phyloP scores from a whole-genome alignment of 2,888 invertebrate species.

The Trichopria drosophilae region DNA sequence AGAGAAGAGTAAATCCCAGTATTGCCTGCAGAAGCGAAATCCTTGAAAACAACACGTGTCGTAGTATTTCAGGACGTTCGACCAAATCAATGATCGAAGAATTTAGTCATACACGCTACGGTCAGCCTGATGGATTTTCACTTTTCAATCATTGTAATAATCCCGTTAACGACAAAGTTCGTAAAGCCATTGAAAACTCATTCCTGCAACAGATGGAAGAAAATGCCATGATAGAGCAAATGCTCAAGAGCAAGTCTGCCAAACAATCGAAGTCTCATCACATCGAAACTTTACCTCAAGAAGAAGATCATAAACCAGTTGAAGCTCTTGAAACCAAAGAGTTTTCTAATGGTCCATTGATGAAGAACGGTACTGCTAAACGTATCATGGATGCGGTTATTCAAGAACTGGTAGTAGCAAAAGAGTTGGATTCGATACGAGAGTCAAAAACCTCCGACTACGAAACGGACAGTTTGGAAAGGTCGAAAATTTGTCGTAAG shows the following conservation, averaged over 20 bases:
- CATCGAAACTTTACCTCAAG: background rate
- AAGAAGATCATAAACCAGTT: background rate
- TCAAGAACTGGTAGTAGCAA: conserved; percentile 55
- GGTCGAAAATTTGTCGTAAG: conserved; percentile 45
- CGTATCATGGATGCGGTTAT: conserved; percentile 59
- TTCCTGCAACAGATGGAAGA: conserved; percentile 55
- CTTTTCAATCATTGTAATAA: no score
- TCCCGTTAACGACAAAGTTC: conserved; percentile 46
- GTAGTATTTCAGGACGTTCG: conserved; percentile 48
- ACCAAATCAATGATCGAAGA: conserved; percentile 53
- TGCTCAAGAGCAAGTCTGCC: conserved; percentile 19
- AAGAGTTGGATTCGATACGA: conserved; percentile 43
- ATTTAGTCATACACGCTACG: conserved; percentile 40
- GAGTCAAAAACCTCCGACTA: conserved; percentile 40
- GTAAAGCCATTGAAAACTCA: conserved; percentile 53
- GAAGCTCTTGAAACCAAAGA: no score
- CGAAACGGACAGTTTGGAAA: conserved; percentile 55
- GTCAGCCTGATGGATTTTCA: no score
- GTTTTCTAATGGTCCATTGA: no score
- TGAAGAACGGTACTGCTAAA: conserved; percentile 49
- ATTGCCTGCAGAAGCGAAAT: conserved; percentile 51
- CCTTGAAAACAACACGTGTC: conserved; percentile 46
- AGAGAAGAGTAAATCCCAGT: conserved; percentile 45
- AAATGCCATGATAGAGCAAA: conserved; percentile 40
- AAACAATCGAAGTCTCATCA: conserved; percentile 10